Conservation (phyloP, 2,888 invertebrate genomes). For the Taphrorychus bicolor region DNA sequence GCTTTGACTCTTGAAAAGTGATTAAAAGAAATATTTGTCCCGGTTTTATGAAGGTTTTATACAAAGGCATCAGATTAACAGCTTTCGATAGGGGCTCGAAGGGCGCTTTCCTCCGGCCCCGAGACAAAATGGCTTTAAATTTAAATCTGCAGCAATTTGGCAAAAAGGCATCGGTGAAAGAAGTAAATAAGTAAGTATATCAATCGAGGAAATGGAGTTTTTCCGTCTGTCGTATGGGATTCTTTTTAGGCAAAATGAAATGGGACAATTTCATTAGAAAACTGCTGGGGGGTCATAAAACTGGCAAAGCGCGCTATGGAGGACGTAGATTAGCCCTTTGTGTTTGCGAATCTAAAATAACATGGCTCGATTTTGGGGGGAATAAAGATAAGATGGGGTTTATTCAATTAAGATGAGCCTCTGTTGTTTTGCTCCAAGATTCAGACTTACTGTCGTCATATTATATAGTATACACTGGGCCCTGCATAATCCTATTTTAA, state of each 20-base stretch:
- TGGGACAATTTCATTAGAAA: constrained; percentile 8
- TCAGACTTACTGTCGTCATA: neutral
- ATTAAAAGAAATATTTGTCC: neutral
- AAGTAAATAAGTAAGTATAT: constrained; percentile 5
- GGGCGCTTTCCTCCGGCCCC: neutral
- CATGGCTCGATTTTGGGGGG: neutral
- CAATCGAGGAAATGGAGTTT: constrained; percentile 6
- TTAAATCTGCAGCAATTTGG: too few relatives aligned
- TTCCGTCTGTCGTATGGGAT: neutral
- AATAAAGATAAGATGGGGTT: neutral
- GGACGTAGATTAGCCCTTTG: constrained; percentile 5
- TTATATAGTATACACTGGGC: neutral
- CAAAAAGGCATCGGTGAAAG: too few relatives aligned
- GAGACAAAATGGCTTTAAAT: neutral
- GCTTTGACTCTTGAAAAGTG: neutral
- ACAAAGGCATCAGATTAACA: neutral
- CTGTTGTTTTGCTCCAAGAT: neutral
- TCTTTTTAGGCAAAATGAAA: constrained; percentile 7
- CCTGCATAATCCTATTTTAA: too few relatives aligned
- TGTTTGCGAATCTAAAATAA: constrained; percentile 6
- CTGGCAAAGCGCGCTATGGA: neutral
- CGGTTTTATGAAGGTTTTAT: neutral
- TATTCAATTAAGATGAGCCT: neutral
- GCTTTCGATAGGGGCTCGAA: neutral
- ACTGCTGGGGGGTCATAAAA: constrained; percentile 12